Conservation (phyloP, 2,797 vertebrate species). For the Lagodon rhomboides region DNA sequence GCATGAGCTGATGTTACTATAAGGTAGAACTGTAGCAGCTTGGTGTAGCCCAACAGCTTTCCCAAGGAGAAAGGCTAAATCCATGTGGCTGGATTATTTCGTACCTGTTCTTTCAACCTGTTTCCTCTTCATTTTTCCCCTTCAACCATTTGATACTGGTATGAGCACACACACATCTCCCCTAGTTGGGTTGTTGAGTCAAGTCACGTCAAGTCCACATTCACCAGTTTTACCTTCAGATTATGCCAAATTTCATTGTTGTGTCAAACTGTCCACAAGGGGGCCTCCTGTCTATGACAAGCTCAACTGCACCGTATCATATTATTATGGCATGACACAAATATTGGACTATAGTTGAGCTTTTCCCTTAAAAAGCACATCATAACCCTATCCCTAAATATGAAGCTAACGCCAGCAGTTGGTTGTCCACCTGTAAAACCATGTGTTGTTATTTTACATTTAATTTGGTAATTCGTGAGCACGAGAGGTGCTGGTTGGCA, state of each 20-base stretch:
- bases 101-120: background rate
- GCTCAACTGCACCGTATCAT: background rate
- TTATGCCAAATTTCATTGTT: background rate
- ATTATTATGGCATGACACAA: background rate
- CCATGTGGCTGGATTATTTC: background rate
- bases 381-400: too few relatives aligned
- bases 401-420: background rate
- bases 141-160: background rate
- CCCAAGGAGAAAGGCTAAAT: too few relatives aligned
- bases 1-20: background rate
- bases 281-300: background rate
- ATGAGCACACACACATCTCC: background rate
- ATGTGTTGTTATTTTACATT: background rate
- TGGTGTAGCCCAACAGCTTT: too few relatives aligned
- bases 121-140: too few relatives aligned
- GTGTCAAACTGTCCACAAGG: background rate
- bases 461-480: background rate
- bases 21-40: too few relatives aligned
- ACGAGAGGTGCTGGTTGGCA: background rate
- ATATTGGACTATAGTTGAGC: background rate
- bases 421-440: background rate
- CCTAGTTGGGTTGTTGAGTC: background rate
- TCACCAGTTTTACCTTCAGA: background rate
- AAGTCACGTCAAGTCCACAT: too few relatives aligned
- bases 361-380: background rate